Evolutionary conservation across 1,140 invertebrate genomes (phyloP), one percentile per base, ranked within the genome.

Genomic region (Piezodorus guildinii): DNA sequence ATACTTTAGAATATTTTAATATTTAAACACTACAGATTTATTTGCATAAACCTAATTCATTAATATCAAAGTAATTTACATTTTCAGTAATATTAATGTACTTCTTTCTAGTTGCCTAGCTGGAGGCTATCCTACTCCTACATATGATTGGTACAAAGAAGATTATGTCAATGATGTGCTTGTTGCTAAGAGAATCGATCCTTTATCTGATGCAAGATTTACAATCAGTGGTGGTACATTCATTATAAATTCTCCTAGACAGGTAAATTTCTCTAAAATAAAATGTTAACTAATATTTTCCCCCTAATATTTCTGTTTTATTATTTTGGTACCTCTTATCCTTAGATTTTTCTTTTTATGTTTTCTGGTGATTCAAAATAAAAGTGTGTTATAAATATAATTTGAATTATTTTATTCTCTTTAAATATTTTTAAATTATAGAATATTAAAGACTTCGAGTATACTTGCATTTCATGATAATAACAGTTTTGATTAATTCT

Each of bases 91-190:
- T 10, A 23, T 62, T 62, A 44, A 21, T 58, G 4, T 56, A 2
- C 30, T 10, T 60, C 44, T 58, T 62, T 72, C 56, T 56, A 79
- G 80, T 68, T 96, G 93, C 76, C 76, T 91, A 62, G 93, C 93
- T 65, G 85, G 84, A 58, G 94, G 91, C 2, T 96, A 88, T 76
- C 94, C 95, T 3, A 81, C 88, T 15, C 91, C 94, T 0, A 85
- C 83, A 8, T 98, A 97, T 73, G 81, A 87, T 72, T 97, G 94
- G 94, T 96, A 83, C 71, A 85, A 86, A 70, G 91, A 95, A 78
- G 83, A 88, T 68, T 94, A 90, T 75, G 81, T 86, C 70, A 86
- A 90, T 70, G 87, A 91, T 71, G 79, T 79, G 34, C 72, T 90
- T 3, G 75, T 85, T 65, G 83, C 83, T 15, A 79, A 74, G 44